Conservation (phyloP, 2,888 invertebrate genomes). For the Apamea sordens region DNA sequence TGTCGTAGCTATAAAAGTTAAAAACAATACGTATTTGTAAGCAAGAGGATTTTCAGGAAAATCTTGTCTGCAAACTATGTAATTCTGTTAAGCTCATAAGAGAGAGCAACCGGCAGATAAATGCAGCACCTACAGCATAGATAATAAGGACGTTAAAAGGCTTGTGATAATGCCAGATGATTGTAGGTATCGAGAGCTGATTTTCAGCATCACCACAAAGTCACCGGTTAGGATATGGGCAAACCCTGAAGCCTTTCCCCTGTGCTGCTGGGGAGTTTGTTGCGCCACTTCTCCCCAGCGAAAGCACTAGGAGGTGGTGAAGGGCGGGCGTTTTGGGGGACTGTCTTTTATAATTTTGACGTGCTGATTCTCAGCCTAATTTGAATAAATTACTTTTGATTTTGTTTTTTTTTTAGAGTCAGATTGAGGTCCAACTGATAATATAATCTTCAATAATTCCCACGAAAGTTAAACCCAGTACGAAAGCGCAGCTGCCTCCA, state of each 20-base stretch:
- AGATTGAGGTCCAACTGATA: background rate
- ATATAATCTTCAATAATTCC: background rate
- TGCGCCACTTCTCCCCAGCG: too few relatives aligned
- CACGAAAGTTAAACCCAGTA: background rate
- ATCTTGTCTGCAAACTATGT: background rate
- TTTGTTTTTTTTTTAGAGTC: too few relatives aligned
- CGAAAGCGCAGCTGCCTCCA: background rate
- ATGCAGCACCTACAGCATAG: background rate
- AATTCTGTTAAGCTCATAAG: background rate
- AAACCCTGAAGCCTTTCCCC: too few relatives aligned
- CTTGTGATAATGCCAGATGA: background rate
- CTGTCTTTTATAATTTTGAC: too few relatives aligned
- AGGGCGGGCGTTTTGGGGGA: too few relatives aligned
- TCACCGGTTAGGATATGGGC: background rate
- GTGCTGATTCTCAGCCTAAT: too few relatives aligned
- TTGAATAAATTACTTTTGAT: too few relatives aligned
- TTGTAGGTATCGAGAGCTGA: background rate
- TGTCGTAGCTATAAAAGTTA: conserved; percentile 77
- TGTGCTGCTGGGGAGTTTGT: too few relatives aligned
- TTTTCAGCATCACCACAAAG: background rate
- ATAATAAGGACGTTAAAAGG: background rate
- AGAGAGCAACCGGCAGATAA: background rate
- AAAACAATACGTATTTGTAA: background rate
- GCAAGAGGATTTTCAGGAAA: background rate
- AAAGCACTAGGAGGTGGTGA: too few relatives aligned